Evolutionary conservation across 2,797 vertebrate genomes (phyloP).

Genomic region (Phrynocephalus forsythii): DNA sequence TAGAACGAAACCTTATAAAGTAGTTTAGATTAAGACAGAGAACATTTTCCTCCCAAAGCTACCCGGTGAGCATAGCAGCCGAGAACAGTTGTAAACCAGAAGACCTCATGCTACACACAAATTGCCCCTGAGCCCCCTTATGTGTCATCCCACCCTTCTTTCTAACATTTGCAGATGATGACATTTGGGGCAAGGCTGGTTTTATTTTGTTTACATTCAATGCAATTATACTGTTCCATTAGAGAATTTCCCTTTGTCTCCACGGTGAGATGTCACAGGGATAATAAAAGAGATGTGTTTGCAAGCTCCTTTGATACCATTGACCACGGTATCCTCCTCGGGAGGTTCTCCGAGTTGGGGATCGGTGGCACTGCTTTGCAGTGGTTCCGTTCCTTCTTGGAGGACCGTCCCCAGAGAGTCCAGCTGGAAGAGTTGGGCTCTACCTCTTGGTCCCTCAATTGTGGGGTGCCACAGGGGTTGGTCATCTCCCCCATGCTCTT

Average conservation of each 20-base stretch:
- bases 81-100: neutral
- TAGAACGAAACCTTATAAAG: neutral
- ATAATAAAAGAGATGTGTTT: conserved; percentile 17
- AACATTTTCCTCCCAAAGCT: neutral
- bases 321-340: too few species aligned
- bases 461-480: too few species aligned
- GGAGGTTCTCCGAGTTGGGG: too few species aligned
- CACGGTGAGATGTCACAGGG: conserved; percentile 5
- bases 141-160: neutral
- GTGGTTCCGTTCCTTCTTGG: too few species aligned
- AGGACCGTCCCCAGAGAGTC: too few species aligned
- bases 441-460: too few species aligned
- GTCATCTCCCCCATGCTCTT: too few species aligned
- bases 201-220: neutral
- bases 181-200: neutral
- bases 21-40: neutral
- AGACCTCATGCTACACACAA: neutral
- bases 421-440: too few species aligned
- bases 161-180: neutral
- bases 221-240: neutral
- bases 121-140: too few species aligned
- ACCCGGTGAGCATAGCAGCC: neutral
- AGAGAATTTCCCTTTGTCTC: neutral
- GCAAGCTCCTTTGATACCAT: neutral
- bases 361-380: too few species aligned